Evolutionary conservation across 2,797 vertebrate species (phyloP).

Genomic region (Gallinago nigripennis): DNA sequence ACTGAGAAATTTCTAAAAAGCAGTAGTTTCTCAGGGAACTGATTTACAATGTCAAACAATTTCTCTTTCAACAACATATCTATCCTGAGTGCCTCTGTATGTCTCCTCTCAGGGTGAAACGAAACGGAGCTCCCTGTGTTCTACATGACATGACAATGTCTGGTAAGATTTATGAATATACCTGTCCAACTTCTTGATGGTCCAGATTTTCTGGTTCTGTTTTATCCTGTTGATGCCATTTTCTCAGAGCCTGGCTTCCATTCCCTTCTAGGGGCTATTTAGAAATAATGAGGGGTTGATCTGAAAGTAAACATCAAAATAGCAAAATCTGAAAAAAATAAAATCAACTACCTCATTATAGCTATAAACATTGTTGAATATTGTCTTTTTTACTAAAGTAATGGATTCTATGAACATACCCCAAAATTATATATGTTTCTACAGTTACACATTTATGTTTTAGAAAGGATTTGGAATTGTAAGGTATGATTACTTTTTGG

Average conservation of each 20-base stretch:
- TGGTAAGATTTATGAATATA: background rate
- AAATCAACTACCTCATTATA: background rate
- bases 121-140: background rate
- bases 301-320: background rate
- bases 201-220: background rate
- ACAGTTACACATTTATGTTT: accelerated
- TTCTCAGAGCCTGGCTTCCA: background rate
- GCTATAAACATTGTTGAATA: background rate
- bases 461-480: background rate
- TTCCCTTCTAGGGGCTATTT: background rate
- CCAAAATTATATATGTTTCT: background rate
- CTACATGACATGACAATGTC: too few species aligned
- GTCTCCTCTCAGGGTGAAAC: background rate
- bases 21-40: background rate
- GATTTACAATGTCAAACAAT: background rate
- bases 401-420: accelerated
- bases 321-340: background rate
- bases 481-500: background rate
- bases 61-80: background rate
- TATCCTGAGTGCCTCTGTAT: background rate
- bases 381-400: background rate
- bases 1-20: background rate
- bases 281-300: background rate
- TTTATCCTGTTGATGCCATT: accelerated
- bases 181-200: background rate